Evolutionary conservation across 2,113 vertebrate species (phyloP).

Genomic region (Glareola pratincola): DNA sequence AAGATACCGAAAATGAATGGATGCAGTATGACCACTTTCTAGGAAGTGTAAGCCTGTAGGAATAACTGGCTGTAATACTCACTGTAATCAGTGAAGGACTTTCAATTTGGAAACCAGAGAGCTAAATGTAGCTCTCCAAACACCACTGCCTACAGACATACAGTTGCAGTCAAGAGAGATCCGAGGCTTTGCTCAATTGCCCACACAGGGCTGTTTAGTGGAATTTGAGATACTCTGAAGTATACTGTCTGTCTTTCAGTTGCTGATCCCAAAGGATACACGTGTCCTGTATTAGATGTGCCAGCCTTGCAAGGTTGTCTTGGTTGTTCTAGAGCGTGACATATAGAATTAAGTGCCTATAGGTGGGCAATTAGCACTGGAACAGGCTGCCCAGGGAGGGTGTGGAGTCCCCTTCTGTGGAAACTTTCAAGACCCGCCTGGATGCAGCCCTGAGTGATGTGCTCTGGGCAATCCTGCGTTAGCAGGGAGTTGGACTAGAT

Average conservation of each 20-base stretch:
- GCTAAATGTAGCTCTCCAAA: neutral
- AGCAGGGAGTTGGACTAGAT: too few species aligned
- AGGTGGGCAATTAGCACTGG: neutral
- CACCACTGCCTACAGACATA: neutral
- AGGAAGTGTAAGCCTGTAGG: neutral
- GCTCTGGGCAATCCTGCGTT: too few species aligned
- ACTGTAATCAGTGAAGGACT: neutral
- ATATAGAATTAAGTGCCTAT: neutral
- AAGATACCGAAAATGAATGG: neutral
- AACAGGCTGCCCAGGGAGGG: too few species aligned
- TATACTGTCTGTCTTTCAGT: neutral
- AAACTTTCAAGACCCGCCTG: too few species aligned
- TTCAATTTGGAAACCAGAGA: neutral
- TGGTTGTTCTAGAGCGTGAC: neutral
- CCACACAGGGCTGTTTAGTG: neutral
- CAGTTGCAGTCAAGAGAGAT: neutral
- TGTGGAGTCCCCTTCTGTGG: too few species aligned
- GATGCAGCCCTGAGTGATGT: too few species aligned
- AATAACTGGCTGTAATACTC: neutral
- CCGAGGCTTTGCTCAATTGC: neutral
- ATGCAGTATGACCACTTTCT: neutral
- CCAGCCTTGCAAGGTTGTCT: neutral
- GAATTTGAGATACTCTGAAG: neutral
- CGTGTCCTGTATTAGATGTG: neutral
- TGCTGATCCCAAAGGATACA: neutral